Evolutionary conservation across 2,797 vertebrate genomes (phyloP), one percentile per base, ranked within the genome.

Genomic region (Spea hammondii): DNA sequence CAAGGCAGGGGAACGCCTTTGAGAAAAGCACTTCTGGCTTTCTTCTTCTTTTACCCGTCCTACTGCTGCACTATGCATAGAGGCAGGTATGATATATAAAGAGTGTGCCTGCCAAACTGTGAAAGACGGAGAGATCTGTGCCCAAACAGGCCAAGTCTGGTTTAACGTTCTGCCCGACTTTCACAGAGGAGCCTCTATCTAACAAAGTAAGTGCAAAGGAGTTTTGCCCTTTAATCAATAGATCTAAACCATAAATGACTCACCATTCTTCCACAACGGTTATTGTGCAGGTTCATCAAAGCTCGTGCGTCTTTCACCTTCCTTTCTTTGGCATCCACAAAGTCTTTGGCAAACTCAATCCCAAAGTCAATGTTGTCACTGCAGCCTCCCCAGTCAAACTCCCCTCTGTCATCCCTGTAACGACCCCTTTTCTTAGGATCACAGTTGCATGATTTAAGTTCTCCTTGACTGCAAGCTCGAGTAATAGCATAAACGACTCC

Each of bases 251-350:
- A 4, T 53, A 7, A 4, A 12, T 49, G n/a, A 86, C 96, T 97
- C 88, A 98, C 97, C 94, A 94, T 98, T 83, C 97, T 94, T 17
- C 97, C 97, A 0, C 96, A 98, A 82, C 95, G 95, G 87, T 99
- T 99, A 90, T 99, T 99, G 87, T 99, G 97, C 82, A 98, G 93
- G 88, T 99, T 99, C 96, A 98, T 99, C 85, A 97, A 89, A 0
- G 97, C 97, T 50, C 95, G 92, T 8, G 96, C 96, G 0, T 99
- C 97, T 87, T 97, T 98, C 83, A 96, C 94, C 83, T 93, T 96
- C 88, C 91, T 94, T 90, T 99, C 97, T 81, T 95, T 95, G 84
- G 97, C 97, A 0, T 99, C 97, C 66, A 99, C 96, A 0, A 99
- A 99, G 44, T 93, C 94, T 81, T 97, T 98, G 86, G 97, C 96